These are phyloP conservation scores for Lymantria dispar DNA, from an alignment of 2,888 invertebrate genomes.

Conservation along the genomic window DNA sequence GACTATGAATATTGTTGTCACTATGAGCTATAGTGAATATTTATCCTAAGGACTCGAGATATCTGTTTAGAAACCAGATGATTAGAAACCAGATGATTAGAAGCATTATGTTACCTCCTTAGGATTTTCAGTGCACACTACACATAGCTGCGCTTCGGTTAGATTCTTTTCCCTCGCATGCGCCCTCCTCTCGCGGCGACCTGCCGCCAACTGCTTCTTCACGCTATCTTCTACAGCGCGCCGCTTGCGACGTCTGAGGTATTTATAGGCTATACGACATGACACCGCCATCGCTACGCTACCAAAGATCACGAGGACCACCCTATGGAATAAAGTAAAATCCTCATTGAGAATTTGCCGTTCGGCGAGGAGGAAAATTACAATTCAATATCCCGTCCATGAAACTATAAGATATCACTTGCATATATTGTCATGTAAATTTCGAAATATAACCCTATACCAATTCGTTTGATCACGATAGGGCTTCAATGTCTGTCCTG, in stretches of 20 bases:
- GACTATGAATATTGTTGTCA: no score
- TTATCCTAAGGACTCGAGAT: no score
- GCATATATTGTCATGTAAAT: no score
- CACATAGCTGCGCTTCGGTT: constrained; percentile 87
- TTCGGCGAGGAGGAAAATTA: no score
- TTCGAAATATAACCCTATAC: no score
- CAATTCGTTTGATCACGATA: no score
- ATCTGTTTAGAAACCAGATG: not conserved
- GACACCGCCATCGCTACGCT: constrained; percentile 78
- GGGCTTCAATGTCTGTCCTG: no score
- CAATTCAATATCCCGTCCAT: no score
- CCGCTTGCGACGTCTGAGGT: constrained; percentile 70
- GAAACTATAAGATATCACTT: no score
- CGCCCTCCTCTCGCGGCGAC: constrained; percentile 85
- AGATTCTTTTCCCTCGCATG: constrained; percentile 84
- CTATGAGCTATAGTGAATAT: no score
- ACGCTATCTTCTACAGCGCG: constrained; percentile 81
- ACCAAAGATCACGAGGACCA: constrained; percentile 80
- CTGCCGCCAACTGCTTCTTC: constrained; percentile 84
- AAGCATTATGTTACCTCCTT: constrained; percentile 83
- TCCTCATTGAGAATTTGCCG: no score
- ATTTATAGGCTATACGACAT: constrained; percentile 78
- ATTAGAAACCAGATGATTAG: not conserved
- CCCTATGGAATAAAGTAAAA: constrained; percentile 55
- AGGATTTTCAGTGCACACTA: constrained; percentile 93